Evolutionary conservation across 2,797 vertebrate species (phyloP), one percentile per base, ranked within the genome.

Genomic region (Phoeniculus purpureus): DNA sequence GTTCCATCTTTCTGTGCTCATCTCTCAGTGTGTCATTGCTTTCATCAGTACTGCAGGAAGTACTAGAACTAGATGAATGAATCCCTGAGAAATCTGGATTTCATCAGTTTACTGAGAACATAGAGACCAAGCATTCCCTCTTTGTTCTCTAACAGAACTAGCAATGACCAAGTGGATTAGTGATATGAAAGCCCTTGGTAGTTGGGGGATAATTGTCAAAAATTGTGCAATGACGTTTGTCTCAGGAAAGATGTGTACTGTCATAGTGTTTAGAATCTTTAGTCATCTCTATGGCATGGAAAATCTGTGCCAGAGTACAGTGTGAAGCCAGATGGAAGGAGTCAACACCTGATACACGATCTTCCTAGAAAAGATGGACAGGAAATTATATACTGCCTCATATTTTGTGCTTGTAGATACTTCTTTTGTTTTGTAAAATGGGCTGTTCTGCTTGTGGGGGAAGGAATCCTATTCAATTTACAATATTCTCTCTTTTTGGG

Each of bases 261-360:
- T 37, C 0, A 0, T 31, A 68, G 23, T 10, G 59, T 79, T 75
- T 34, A 62, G 26, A 85, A 70, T 66, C 40, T 68, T 68, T 66
- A 17, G 56, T 84, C 6, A 12, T 73, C 88, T 56, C 37, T 26
- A 68, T 47, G 58, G 43, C 13, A 25, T 61, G 18, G 43, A 86
- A 64, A 77, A 84, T 37, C 17, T 25, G 50, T 25, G 50, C 73
- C 26, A 23, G 27, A 76, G 26, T 67, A 40, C 37, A 31, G 21
- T 73, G 48, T 82, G 64, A 84, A 86, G 66, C 20, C 50, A 88
- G 27, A 34, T 68, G n/a, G 32, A 59, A 85, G 74, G 23, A 83
- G 72, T 78, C 55, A 68, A 78, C n/a, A 55, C 32, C 22, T 71
- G 29, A 70, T 60, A 71, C 3, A 13, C 9, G 0, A 0, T 3